phyloP scores from a whole-genome alignment of 2,888 invertebrate species.

The Drosophila ezoana region DNA sequence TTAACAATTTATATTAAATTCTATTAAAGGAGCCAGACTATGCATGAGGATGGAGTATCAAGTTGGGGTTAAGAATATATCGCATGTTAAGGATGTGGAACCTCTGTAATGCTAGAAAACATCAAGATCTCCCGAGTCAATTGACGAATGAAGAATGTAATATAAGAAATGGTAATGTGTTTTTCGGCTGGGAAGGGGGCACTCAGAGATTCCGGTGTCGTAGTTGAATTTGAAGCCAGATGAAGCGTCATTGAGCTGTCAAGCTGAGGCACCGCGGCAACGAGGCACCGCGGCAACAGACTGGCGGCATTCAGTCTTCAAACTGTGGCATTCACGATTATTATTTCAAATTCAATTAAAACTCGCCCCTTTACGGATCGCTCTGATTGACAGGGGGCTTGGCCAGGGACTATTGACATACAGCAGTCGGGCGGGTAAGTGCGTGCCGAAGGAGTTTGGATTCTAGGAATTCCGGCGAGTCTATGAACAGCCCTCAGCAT shows the following conservation, averaged over 20 bases:
- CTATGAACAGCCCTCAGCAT: constrained; percentile 42
- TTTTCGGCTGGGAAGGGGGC: constrained; percentile 3
- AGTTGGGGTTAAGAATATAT: too few species aligned
- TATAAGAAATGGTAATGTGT: too few species aligned
- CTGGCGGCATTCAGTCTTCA: constrained; percentile 13
- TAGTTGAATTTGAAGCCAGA: constrained; percentile 27
- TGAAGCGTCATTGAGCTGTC: constrained; percentile 71
- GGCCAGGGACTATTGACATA: constrained; percentile 35
- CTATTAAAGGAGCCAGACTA: not conserved
- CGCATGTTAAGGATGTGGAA: too few species aligned
- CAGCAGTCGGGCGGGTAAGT: constrained; percentile 9
- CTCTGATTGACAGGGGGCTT: constrained; percentile 66
- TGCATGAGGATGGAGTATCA: not conserved
- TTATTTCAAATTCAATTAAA: constrained; percentile 73
- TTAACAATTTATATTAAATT: not conserved
- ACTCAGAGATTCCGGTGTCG: constrained; percentile 15
- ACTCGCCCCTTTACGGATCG: constrained; percentile 34
- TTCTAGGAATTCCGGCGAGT: constrained; percentile 35
- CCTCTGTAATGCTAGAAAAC: too few species aligned
- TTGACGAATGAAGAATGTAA: not conserved
- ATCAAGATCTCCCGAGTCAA: not conserved
- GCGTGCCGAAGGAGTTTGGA: constrained; percentile 30
- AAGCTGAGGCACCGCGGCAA: constrained; percentile 30
- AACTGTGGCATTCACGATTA: constrained; percentile 26
- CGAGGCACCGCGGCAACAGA: too few species aligned